A percentile compares a stretch with the other conserved stretches of the same genome.
phyloP scores from a whole-genome alignment of 2,797 vertebrate species.

The Setipinna tenuifilis region DNA sequence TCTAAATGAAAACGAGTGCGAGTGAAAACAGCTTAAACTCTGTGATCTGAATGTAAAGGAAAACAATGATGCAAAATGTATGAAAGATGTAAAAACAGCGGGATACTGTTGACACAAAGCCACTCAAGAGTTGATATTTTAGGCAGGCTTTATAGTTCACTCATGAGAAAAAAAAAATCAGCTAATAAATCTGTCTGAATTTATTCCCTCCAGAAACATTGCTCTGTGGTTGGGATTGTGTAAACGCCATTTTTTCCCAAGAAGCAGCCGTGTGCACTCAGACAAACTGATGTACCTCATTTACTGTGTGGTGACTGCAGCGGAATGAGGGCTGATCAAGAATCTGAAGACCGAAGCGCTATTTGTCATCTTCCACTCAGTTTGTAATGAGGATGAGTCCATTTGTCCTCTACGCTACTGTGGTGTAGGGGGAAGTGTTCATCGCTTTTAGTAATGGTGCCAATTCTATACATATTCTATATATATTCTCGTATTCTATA shows the following conservation, averaged over 20 bases:
- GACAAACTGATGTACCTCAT: not conserved
- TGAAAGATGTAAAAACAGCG: not conserved
- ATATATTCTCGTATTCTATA: too few relatives aligned
- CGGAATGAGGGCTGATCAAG: not conserved
- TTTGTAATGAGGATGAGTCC: not conserved
- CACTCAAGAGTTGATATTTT: not conserved
- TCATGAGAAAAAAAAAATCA: conserved; percentile 8
- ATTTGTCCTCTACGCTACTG: not conserved
- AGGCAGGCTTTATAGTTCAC: conserved; percentile 6
- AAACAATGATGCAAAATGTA: not conserved
- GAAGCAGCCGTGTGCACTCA: not conserved
- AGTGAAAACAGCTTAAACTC: not conserved
- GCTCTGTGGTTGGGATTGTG: conserved; percentile 26
- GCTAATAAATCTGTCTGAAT: conserved; percentile 35
- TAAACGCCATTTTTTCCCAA: not conserved
- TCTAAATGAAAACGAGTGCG: not conserved
- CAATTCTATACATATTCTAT: too few relatives aligned
- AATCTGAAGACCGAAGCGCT: not conserved
- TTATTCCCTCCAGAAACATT: conserved; percentile 39
- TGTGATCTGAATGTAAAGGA: not conserved
- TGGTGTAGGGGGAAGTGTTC: not conserved
- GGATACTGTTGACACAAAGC: not conserved
- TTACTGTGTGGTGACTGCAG: not conserved
- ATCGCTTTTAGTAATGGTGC: too few relatives aligned
- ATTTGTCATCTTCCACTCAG: not conserved